Evolutionary conservation across 2,113 vertebrate genomes (phyloP).

Genomic region (Antechinus flavipes): DNA sequence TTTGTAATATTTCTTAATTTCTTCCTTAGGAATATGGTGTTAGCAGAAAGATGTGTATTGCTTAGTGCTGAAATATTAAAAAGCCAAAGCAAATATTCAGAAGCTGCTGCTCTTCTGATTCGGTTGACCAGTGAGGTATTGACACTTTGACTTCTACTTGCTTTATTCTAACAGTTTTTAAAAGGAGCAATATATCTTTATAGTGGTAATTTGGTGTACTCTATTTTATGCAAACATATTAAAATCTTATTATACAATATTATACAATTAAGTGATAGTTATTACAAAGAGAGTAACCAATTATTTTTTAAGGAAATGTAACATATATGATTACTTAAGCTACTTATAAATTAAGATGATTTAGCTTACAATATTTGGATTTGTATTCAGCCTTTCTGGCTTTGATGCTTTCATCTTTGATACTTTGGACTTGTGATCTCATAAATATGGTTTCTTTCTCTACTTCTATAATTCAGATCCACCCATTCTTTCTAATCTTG

Average conservation of each 20-base stretch:
- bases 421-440: neutral
- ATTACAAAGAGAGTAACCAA: neutral
- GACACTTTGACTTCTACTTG: slow-evolving; percentile 39
- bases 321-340: slow-evolving; percentile 28
- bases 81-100: slow-evolving; percentile 97
- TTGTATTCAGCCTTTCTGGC: slow-evolving; percentile 36
- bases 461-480: neutral
- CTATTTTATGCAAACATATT: neutral
- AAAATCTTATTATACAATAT: neutral
- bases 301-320: slow-evolving; percentile 21
- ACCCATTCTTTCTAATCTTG: neutral
- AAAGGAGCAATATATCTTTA: neutral
- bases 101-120: slow-evolving; percentile 96
- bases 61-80: slow-evolving; percentile 97
- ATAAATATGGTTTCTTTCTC: neutral
- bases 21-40: slow-evolving; percentile 92
- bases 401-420: slow-evolving; percentile 33
- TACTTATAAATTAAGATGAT: slow-evolving; percentile 32
- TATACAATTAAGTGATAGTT: neutral
- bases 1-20: slow-evolving; percentile 51
- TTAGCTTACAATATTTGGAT: slow-evolving; percentile 28
- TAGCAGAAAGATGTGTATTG: slow-evolving; percentile 96
- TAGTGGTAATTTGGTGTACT: neutral
- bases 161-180: slow-evolving; percentile 28
- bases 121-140: slow-evolving; percentile 98